Conservation (phyloP, 2,888 invertebrate genomes). For the Polia nebulosa region DNA sequence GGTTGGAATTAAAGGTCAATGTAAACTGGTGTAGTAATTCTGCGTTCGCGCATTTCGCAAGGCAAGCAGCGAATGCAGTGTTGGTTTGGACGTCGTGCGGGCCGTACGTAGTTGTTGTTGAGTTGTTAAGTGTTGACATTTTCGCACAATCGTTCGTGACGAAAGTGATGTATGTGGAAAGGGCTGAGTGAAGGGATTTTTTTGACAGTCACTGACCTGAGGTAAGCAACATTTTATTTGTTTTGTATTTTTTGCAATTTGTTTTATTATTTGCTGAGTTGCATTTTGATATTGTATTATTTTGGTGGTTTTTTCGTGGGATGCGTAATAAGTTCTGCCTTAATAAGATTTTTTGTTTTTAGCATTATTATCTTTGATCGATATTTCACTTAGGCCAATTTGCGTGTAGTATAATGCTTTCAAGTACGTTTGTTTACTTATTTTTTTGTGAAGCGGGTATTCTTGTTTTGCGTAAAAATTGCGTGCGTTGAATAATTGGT, state of each 20-base stretch:
- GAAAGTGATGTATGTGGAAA: conserved; percentile 63
- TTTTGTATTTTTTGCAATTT: neutral
- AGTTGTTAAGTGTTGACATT: conserved; percentile 41
- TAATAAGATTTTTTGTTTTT: neutral
- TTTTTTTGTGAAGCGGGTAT: conserved; percentile 7
- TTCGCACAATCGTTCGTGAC: conserved; percentile 44
- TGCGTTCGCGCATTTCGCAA: conserved; percentile 72
- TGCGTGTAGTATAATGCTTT: neutral
- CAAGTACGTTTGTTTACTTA: conserved; percentile 32
- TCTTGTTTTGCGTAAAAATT: conserved; percentile 19
- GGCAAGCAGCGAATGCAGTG: conserved; percentile 68
- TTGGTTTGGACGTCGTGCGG: conserved; percentile 62
- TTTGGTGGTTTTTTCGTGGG: conserved; percentile 8
- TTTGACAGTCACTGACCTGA: conserved; percentile 43
- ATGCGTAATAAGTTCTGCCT: neutral
- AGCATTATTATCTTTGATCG: neutral
- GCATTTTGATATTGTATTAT: neutral
- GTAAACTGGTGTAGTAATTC: conserved; percentile 58
- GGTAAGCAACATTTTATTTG: conserved; percentile 49
- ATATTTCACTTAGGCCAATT: neutral
- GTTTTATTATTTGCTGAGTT: neutral
- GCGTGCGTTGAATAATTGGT: conserved; percentile 38
- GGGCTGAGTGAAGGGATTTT: conserved; percentile 61
- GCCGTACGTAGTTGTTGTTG: conserved; percentile 61
- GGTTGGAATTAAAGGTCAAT: conserved; percentile 53